These are phyloP conservation scores for Hippocampus kuda DNA, from an alignment of 2,797 vertebrate species.

Conservation along the genomic window DNA sequence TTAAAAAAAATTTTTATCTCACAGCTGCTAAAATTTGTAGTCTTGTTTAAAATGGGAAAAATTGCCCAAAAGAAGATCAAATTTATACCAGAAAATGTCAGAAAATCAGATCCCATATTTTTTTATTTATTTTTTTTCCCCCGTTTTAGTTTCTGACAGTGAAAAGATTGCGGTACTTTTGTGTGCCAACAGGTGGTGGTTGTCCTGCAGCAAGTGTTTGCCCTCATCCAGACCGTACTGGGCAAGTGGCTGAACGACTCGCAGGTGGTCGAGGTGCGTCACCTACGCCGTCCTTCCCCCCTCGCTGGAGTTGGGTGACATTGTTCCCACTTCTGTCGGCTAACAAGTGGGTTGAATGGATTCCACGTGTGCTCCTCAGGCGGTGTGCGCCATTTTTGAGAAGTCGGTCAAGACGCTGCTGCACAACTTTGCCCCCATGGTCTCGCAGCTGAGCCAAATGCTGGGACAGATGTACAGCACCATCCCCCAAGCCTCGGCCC, in stretches of 20 bases:
- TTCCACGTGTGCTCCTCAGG: conserved; percentile 57
- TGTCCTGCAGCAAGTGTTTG: conserved; percentile 96
- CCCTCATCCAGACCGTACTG: conserved; percentile 96
- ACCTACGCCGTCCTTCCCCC: background rate
- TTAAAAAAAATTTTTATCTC: too few species aligned
- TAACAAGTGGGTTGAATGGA: background rate
- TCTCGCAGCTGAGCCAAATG: conserved; percentile 97
- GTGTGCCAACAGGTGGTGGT: conserved; percentile 80
- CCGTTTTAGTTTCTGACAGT: background rate
- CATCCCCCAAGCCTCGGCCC: conserved; percentile 92
- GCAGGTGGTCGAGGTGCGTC: conserved; percentile 93
- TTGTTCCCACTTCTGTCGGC: background rate
- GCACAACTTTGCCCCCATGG: conserved; percentile 97
- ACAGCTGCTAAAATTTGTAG: too few species aligned
- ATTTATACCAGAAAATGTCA: too few species aligned
- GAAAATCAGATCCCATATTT: too few species aligned
- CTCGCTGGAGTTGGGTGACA: background rate
- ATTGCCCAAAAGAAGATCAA: too few species aligned
- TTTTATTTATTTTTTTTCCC: too few species aligned
- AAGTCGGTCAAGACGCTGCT: conserved; percentile 97
- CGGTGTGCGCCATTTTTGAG: conserved; percentile 97
- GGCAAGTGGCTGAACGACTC: conserved; percentile 98
- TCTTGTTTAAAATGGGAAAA: too few species aligned
- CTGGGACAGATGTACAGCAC: conserved; percentile 99
- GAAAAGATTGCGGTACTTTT: background rate